phyloP scores from a whole-genome alignment of 2,113 vertebrate species.

The Oenanthe melanoleuca region DNA sequence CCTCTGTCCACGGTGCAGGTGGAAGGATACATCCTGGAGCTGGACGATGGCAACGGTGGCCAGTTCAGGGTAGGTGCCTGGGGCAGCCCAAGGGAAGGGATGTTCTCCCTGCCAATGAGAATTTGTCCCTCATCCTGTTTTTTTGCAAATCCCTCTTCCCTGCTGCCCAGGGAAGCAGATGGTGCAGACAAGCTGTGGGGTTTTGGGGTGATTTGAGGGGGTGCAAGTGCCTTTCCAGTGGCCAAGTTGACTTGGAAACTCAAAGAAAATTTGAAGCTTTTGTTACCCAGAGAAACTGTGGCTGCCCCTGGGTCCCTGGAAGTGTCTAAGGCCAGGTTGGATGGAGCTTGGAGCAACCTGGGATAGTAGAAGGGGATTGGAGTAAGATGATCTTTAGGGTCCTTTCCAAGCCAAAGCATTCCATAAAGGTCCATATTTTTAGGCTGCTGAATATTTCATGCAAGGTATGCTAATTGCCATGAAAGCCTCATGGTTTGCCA shows the following conservation, averaged over 20 bases:
- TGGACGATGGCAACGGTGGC: slow-evolving; percentile 93
- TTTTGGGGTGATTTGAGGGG: background rate
- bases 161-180: background rate
- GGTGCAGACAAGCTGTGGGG: background rate
- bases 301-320: background rate
- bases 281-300: background rate
- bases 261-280: background rate
- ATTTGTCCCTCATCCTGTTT: background rate
- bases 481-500: background rate
- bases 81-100: too few relatives aligned
- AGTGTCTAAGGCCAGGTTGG: background rate
- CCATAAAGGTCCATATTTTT: background rate
- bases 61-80: slow-evolving; percentile 88
- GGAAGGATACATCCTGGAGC: slow-evolving; percentile 96
- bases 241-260: fast-evolving
- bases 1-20: slow-evolving; percentile 90
- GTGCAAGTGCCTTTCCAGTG: background rate
- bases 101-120: background rate
- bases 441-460: background rate
- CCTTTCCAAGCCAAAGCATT: background rate
- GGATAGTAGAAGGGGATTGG: fast-evolving
- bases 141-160: background rate
- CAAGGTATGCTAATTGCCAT: background rate
- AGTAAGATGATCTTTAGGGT: background rate
- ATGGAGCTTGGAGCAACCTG: fast-evolving